These are phyloP conservation scores for Protomyctophum bolini DNA, from an alignment of 2,113 vertebrate species.

Conservation along the genomic window DNA sequence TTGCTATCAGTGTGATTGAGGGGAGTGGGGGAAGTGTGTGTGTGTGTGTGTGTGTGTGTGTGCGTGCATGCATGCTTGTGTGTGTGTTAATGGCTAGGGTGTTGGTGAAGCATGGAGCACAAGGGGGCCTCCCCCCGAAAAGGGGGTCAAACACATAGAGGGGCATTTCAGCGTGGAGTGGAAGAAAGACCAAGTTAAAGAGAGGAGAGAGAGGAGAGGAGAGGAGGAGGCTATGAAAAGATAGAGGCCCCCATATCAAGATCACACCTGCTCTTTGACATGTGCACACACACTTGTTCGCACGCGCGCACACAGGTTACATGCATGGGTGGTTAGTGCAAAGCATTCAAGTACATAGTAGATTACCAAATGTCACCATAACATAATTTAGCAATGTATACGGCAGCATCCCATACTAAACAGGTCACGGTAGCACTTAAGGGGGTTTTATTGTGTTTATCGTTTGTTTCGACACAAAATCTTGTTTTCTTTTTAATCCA, in stretches of 20 bases:
- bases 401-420: no score
- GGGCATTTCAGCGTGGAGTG: slow-evolving; percentile 62
- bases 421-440: no score
- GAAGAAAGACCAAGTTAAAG: slow-evolving; percentile 61
- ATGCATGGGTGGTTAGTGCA: neutral
- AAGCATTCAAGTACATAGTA: slow-evolving; percentile 13
- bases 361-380: slow-evolving; percentile 15
- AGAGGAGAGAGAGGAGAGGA: slow-evolving; percentile 61
- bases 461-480: no score
- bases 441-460: no score
- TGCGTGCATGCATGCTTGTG: slow-evolving; percentile 44
- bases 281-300: neutral
- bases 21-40: slow-evolving; percentile 44
- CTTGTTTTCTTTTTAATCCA: no score
- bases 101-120: slow-evolving; percentile 72
- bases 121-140: slow-evolving; percentile 59
- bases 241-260: slow-evolving; percentile 54
- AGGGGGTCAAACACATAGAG: slow-evolving; percentile 67
- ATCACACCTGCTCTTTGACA: slow-evolving; percentile 66
- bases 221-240: slow-evolving; percentile 60
- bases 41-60: slow-evolving; percentile 29
- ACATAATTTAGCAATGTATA: neutral
- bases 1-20: slow-evolving; percentile 81
- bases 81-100: slow-evolving; percentile 63
- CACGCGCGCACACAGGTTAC: neutral